Evolutionary conservation across 2,888 invertebrate genomes (phyloP).

Genomic region (Rhamnusium bicolor): DNA sequence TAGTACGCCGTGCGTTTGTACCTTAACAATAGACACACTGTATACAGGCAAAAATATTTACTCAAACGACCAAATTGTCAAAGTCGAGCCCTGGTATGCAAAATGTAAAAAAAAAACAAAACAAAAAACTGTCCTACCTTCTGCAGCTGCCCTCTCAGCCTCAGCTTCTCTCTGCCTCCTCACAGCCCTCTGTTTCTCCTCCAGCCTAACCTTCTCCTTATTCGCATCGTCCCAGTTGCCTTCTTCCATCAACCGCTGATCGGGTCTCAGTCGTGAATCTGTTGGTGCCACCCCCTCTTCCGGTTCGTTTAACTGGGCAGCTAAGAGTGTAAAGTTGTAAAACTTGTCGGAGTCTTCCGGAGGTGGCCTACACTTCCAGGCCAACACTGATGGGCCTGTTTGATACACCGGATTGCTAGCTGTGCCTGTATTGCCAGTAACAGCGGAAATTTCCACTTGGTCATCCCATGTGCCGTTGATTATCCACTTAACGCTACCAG

Average conservation of each 20-base stretch:
- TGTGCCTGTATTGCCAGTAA: conserved; percentile 79
- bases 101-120: no score
- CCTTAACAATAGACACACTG: no score
- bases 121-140: conserved; percentile 67
- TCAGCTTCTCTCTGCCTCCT: conserved; percentile 86
- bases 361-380: conserved; percentile 90
- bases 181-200: conserved; percentile 94
- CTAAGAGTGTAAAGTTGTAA: conserved; percentile 96
- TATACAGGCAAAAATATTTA: no score
- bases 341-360: conserved; percentile 81
- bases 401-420: conserved; percentile 91
- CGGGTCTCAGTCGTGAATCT: conserved; percentile 89
- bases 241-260: conserved; percentile 98
- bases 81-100: no score
- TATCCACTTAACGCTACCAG: conserved; percentile 83
- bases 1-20: no score
- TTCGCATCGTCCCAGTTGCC: conserved; percentile 95
- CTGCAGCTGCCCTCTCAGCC: conserved; percentile 80
- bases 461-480: conserved; percentile 95
- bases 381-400: conserved; percentile 87
- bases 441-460: conserved; percentile 94
- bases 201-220: conserved; percentile 86
- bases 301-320: conserved; percentile 96
- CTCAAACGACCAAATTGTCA: no score
- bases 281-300: conserved; percentile 95